Evolutionary conservation across 2,888 invertebrate genomes (phyloP).

Genomic region (Ferdinandea cuprea): DNA sequence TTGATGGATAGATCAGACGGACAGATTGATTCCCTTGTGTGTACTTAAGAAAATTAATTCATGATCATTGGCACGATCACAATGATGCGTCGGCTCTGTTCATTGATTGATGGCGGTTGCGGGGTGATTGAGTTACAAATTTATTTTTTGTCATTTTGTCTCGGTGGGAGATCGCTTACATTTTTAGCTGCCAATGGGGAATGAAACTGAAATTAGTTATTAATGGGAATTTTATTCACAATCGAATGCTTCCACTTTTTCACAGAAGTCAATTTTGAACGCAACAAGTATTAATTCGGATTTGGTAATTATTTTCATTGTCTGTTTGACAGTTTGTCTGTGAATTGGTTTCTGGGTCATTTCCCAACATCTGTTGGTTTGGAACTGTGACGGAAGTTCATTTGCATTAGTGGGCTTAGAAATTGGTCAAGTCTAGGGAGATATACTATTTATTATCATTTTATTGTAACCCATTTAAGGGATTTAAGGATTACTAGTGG

Average conservation of each 20-base stretch:
- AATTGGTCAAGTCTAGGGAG: neutral
- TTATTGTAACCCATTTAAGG: too few species aligned
- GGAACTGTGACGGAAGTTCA: slow-evolving; percentile 12
- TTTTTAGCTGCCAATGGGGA: neutral
- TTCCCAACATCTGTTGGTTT: slow-evolving; percentile 35
- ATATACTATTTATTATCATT: neutral
- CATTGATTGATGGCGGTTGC: slow-evolving; percentile 51
- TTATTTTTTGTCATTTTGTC: neutral
- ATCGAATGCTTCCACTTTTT: slow-evolving; percentile 25
- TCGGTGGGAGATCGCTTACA: slow-evolving; percentile 30
- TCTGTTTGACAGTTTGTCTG: slow-evolving; percentile 22
- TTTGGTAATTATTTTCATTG: slow-evolving; percentile 14
- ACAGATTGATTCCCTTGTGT: slow-evolving; percentile 64
- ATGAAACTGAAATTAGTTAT: slow-evolving; percentile 3
- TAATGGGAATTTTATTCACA: slow-evolving; percentile 27
- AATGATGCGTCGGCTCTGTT: slow-evolving; percentile 22
- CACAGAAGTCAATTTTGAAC: slow-evolving; percentile 28
- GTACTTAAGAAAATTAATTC: slow-evolving; percentile 67
- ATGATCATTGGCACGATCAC: slow-evolving; percentile 71
- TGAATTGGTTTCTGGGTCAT: slow-evolving; percentile 51
- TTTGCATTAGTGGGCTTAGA: neutral
- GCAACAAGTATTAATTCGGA: neutral
- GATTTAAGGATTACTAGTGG: neutral
- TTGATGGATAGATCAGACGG: slow-evolving; percentile 69
- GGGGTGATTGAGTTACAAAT: slow-evolving; percentile 6